A percentile compares a stretch with the other conserved stretches of the same genome.
Evolutionary conservation across 1,140 invertebrate species (phyloP).

Genomic region (Brachionus plicatilis): DNA sequence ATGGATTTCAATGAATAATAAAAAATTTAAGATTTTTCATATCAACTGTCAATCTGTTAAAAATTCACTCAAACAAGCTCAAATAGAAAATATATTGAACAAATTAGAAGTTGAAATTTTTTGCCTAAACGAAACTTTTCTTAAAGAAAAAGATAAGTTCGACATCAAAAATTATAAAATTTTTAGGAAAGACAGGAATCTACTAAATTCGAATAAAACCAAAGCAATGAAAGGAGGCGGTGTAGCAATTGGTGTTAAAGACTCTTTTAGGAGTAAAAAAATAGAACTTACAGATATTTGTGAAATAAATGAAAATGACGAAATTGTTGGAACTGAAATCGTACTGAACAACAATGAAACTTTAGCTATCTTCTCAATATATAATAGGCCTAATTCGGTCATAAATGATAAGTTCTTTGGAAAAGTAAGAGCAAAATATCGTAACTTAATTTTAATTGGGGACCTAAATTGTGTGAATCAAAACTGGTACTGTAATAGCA

Average conservation of each 20-base stretch:
- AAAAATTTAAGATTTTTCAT: constrained; percentile 5
- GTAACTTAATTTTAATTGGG: neutral
- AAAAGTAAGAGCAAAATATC: neutral
- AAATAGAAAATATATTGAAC: constrained; percentile 25
- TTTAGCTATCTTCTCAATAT: neutral
- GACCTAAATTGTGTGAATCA: neutral
- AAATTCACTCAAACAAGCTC: constrained; percentile 21
- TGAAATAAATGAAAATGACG: neutral
- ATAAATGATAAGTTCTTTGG: constrained; percentile 17
- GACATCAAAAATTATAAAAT: constrained; percentile 2
- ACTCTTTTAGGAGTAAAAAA: neutral
- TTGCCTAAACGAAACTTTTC: constrained; percentile 1
- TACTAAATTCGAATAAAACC: neutral
- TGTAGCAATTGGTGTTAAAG: neutral
- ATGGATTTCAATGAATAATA: neutral
- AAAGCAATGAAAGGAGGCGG: neutral
- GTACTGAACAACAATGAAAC: neutral
- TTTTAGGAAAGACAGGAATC: neutral
- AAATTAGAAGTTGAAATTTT: constrained; percentile 15
- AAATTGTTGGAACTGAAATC: neutral
- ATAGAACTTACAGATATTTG: neutral
- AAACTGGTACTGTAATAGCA: constrained; percentile 14
- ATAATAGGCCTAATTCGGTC: neutral
- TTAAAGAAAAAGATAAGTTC: neutral
- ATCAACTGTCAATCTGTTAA: constrained; percentile 21